phyloP scores from a whole-genome alignment of 2,113 vertebrate species.

The Ariopsis seemanni region DNA sequence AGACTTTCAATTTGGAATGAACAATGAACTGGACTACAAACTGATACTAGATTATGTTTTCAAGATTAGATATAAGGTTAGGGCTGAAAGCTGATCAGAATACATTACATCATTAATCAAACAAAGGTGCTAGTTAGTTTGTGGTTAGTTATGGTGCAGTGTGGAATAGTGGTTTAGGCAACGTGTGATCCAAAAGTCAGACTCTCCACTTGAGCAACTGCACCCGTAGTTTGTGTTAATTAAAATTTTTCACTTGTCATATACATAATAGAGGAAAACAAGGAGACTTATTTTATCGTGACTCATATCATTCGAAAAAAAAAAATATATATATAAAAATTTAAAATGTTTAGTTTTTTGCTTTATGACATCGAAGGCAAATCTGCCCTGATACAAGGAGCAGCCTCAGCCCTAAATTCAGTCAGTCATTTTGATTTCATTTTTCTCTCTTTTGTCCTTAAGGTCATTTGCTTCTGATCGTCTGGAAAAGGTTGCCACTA shows the following conservation, averaged over 20 bases:
- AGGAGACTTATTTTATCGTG: not conserved
- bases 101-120: constrained; percentile 10
- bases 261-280: not conserved
- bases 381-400: not conserved
- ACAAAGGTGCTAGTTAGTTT: constrained; percentile 3
- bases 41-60: constrained; percentile 9
- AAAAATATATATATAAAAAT: not conserved
- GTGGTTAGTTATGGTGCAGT: constrained; percentile 33
- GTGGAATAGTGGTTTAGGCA: constrained; percentile 42
- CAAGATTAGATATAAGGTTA: constrained; percentile 33
- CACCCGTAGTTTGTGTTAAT: not conserved
- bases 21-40: constrained; percentile 4
- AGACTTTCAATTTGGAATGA: constrained; percentile 23
- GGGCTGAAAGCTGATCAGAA: constrained; percentile 51
- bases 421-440: constrained; percentile 5
- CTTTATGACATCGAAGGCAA: not conserved
- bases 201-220: not conserved
- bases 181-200: not conserved
- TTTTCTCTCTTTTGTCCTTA: constrained; percentile 1
- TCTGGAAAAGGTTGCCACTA: constrained; percentile 82
- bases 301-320: not conserved
- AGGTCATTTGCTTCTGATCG: constrained; percentile 81
- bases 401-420: constrained; percentile 39
- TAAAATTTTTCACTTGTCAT: not conserved
- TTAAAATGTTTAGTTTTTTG: not conserved